Percentiles rank a stretch among this genome's conserved stretches.
These are phyloP conservation scores for Dolichoris vasculosae DNA, from an alignment of 1,140 invertebrate species.

Conservation along the genomic window DNA sequence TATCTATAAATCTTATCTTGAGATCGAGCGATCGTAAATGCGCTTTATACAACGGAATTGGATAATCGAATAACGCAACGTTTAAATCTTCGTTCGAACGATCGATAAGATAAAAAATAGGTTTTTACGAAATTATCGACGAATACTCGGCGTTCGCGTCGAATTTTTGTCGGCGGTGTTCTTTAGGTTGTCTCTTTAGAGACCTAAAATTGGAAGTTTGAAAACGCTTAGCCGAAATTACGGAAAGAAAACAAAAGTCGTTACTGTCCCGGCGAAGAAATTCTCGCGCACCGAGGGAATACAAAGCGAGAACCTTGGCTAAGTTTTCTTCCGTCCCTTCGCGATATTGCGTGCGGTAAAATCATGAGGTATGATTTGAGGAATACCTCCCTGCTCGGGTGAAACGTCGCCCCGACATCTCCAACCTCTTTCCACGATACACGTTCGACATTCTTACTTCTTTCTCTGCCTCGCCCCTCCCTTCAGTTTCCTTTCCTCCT, in stretches of 20 bases:
- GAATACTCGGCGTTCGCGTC: too few relatives aligned
- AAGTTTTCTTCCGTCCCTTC: constrained; percentile 16
- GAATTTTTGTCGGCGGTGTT: too few relatives aligned
- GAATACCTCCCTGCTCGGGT: constrained; percentile 29
- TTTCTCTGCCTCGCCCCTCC: constrained; percentile 17
- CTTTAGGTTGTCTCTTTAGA: neutral
- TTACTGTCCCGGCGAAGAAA: neutral
- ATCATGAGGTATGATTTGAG: neutral
- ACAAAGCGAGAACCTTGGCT: neutral
- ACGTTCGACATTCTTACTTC: constrained; percentile 61
- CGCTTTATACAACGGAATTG: neutral
- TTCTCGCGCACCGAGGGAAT: neutral
- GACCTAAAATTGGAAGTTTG: neutral
- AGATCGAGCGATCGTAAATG: neutral
- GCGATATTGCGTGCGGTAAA: constrained; percentile 32
- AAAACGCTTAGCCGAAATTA: neutral
- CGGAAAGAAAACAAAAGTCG: neutral
- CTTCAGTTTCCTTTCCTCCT: neutral
- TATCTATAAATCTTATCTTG: neutral
- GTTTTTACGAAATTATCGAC: neutral
- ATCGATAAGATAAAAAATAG: neutral
- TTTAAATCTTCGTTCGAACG: neutral
- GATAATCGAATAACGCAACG: neutral
- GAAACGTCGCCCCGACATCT: neutral
- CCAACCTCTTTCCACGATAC: constrained; percentile 42